Evolutionary conservation across 2,888 invertebrate genomes (phyloP).

Genomic region (Adineta ricciae): DNA sequence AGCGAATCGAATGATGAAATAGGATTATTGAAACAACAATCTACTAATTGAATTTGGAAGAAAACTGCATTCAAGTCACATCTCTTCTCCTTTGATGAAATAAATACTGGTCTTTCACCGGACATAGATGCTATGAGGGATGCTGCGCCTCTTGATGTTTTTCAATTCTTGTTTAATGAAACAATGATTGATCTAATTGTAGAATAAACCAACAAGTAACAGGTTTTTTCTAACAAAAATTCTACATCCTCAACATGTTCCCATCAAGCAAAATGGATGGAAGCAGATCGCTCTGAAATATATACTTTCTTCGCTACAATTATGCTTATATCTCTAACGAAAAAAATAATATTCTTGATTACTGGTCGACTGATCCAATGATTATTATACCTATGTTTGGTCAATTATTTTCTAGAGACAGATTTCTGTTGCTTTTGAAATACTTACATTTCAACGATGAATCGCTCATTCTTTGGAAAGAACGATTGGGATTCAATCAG

Average conservation of each 20-base stretch:
- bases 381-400: neutral
- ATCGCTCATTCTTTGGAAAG: too few relatives aligned
- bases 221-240: neutral
- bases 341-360: neutral
- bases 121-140: neutral
- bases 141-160: neutral
- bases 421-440: neutral
- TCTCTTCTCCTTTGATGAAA: conserved; percentile 1
- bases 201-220: neutral
- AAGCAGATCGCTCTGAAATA: neutral
- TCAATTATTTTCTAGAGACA: neutral
- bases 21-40: neutral
- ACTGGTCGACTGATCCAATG: neutral
- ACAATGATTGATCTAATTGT: conserved; percentile 2
- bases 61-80: neutral
- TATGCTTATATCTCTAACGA: neutral
- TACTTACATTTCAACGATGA: neutral
- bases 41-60: neutral
- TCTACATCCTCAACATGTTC: neutral
- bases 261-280: neutral
- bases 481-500: too few relatives aligned
- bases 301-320: neutral
- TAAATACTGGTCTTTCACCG: neutral
- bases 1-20: neutral
- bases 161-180: neutral